phyloP scores from a whole-genome alignment of 2,888 invertebrate genomes.

The Zhuqinia jingwanae region DNA sequence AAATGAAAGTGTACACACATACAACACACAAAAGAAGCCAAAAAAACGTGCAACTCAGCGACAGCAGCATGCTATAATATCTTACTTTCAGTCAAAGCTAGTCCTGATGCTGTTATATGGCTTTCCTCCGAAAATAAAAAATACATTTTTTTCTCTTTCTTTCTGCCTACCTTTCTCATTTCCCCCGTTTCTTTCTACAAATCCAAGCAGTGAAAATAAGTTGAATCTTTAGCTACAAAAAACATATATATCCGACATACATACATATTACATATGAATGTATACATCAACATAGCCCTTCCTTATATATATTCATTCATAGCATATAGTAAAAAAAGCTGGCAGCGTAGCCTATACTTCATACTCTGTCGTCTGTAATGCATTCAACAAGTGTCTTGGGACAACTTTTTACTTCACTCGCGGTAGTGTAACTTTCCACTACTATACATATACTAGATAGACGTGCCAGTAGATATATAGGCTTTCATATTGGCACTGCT shows the following conservation, averaged over 20 bases:
- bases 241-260: not conserved
- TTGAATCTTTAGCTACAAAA: not conserved
- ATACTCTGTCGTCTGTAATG: not conserved
- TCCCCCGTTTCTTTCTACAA: not conserved
- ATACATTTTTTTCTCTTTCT: not conserved
- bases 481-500: not conserved
- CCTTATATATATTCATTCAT: too few species aligned
- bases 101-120: too few species aligned
- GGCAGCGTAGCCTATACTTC: not conserved
- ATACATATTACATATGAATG: too few species aligned
- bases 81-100: not conserved
- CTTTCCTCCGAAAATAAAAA: too few species aligned
- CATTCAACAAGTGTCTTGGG: slow-evolving; percentile 75
- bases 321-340: too few species aligned
- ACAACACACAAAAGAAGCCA: slow-evolving; percentile 1
- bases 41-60: not conserved
- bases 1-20: slow-evolving; percentile 9
- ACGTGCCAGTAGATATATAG: not conserved
- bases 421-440: not conserved
- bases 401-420: slow-evolving; percentile 55
- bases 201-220: not conserved
- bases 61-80: too few species aligned
- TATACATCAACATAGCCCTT: too few species aligned
- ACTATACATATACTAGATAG: too few species aligned
- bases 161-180: not conserved